Evolutionary conservation across 2,113 vertebrate genomes (phyloP), one percentile per base, ranked within the genome.

Genomic region (Phaetusa simplex): DNA sequence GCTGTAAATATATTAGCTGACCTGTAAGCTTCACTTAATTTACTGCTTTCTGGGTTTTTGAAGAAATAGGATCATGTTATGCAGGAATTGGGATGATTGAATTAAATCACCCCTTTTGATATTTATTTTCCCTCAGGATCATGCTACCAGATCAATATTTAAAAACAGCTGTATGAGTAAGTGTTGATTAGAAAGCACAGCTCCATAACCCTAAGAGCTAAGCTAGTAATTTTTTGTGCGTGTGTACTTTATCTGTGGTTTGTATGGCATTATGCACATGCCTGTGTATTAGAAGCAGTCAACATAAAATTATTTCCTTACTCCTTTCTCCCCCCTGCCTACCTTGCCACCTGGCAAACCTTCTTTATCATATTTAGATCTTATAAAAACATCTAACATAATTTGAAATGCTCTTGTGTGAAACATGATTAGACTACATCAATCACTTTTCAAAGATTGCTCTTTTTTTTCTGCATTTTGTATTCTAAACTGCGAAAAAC

Each of bases 1-100:
- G 93, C 81, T 87, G 93, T 95, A 95, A 95, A 96, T 97, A 83
- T 47, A 90, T 95, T 95, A 96, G 84, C 81, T 90, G 82, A 83
- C 95, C 91, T 83, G 47, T 94, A 95, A 94, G 93, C 84, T 94
- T 94, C 59, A 40, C 89, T 94, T 94, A 94, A 70, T 76, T 82
- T 90, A 77, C 86, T 62, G 58, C 78, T 94, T 93, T 91, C 78
- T 93, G 79, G 56, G 26, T 62, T 94, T 89, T 88, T 73, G 45
- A 94, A 90, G 89, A 93, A 97, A 88, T 64, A 86, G 86, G 87
- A 85, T 95, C 71, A 12, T 56, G 64, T 88, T 95, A 88, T 86
- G 73, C n/a, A 59, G 85, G 26, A 94, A 95, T 88, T n/a, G 30
- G 30, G 80, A 74, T 95, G 87, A 95, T 80, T 90, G 94, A 93